Evolutionary conservation across 2,113 vertebrate genomes (phyloP).

Genomic region (Grammomys surdaster): DNA sequence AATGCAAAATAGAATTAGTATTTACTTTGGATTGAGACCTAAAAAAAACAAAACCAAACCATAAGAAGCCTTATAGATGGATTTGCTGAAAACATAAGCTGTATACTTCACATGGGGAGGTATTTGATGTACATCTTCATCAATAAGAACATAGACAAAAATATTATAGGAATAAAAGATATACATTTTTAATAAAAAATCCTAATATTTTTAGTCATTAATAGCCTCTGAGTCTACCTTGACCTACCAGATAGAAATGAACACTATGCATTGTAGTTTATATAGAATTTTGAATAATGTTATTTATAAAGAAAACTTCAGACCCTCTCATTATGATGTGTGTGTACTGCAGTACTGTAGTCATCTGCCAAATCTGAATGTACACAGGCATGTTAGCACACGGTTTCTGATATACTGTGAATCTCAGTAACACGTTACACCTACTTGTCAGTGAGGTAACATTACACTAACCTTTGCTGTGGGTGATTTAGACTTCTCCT

Average conservation of each 20-base stretch:
- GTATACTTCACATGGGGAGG: background rate
- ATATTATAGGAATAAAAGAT: constrained; percentile 26
- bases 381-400: constrained; percentile 60
- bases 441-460: constrained; percentile 68
- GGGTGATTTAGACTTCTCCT: constrained; percentile 70
- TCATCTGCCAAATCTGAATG: constrained; percentile 77
- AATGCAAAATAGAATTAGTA: background rate
- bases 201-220: background rate
- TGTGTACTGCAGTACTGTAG: constrained; percentile 37
- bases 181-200: constrained; percentile 47
- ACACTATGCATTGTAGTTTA: background rate
- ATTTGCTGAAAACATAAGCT: constrained; percentile 20
- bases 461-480: constrained; percentile 76
- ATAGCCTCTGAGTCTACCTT: background rate
- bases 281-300: background rate
- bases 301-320: background rate
- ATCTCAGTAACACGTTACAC: constrained; percentile 73
- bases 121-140: background rate
- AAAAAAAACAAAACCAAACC: background rate
- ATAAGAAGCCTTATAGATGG: background rate
- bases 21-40: background rate
- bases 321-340: constrained; percentile 65
- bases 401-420: constrained; percentile 84
- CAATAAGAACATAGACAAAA: background rate
- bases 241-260: background rate